Evolutionary conservation across 2,888 invertebrate genomes (phyloP), one percentile per base, ranked within the genome.

Genomic region (Microplitis manilae): DNA sequence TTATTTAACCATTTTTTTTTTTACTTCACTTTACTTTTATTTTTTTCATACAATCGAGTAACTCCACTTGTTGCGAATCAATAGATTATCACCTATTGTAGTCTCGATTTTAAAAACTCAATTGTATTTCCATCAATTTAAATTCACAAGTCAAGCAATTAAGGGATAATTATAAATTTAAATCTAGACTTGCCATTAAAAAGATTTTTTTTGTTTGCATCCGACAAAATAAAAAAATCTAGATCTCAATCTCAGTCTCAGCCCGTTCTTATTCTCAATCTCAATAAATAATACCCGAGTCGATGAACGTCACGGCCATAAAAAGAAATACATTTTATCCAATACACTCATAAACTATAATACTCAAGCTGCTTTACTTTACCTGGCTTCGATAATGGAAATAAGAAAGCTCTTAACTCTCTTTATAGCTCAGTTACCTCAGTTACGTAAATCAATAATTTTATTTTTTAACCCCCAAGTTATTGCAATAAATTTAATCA

Each of bases 31-130:
- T 13, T 13, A 5, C 50, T 13, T 13, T 13, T 30, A 30, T 20
- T 38, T 65, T 65, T 38, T 30, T 13, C 38, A 65, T 20, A 65
- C 13, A 65, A 62, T 62, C 17, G 65, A 65, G 20, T 30, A 65
- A 30, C 38, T 38, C 38, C 65, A 65, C 65, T 65, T 65, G 65
- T 65, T 65, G 65, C 65, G 38, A 65, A 65, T 65, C 65, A 65
- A 65, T 65, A 30, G 38, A 13, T 65, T 65, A 30, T 30, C 38
- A 20, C 38, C 8, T 9, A 30, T 38, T 30, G 30, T 65, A 6
- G 13, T 30, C 62, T 6, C 30, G 30, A 4, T 30, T 30, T 30
- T 30, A 30, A 30, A 30, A 30, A 30, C 30, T 30, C 30, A 4
- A 30, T 30, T 30, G 30, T 30, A 30, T 30, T 30, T 30, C 30